A percentile compares a stretch with the other conserved stretches of the same genome.
Evolutionary conservation across 2,113 vertebrate genomes (phyloP).

Genomic region (Brachypodius melanocephalos): DNA sequence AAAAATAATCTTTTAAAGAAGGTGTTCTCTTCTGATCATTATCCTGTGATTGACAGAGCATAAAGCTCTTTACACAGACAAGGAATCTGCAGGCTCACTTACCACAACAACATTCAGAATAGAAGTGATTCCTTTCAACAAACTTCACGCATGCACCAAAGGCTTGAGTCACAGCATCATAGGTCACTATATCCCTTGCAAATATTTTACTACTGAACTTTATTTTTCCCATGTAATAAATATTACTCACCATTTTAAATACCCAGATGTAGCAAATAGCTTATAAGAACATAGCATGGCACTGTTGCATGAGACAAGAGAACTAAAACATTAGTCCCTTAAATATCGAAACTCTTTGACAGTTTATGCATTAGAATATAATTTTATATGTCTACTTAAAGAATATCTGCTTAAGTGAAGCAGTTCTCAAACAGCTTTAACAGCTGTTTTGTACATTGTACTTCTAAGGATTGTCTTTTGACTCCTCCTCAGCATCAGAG

Average conservation of each 20-base stretch:
- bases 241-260: neutral
- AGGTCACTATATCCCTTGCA: neutral
- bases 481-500: neutral
- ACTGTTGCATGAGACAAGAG: accelerated
- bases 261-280: neutral
- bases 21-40: neutral
- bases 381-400: accelerated
- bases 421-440: neutral
- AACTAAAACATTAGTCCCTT: neutral
- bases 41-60: neutral
- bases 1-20: neutral
- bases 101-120: neutral
- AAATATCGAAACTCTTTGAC: neutral
- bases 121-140: neutral
- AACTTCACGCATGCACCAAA: accelerated
- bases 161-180: neutral
- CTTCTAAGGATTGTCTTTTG: neutral
- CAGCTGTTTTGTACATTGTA: neutral
- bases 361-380: neutral
- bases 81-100: neutral
- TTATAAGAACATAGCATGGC: neutral
- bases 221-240: neutral
- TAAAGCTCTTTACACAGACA: neutral
- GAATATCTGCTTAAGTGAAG: neutral
- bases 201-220: neutral